Conservation (phyloP, 2,888 invertebrate species). For the Pheosia gnoma region DNA sequence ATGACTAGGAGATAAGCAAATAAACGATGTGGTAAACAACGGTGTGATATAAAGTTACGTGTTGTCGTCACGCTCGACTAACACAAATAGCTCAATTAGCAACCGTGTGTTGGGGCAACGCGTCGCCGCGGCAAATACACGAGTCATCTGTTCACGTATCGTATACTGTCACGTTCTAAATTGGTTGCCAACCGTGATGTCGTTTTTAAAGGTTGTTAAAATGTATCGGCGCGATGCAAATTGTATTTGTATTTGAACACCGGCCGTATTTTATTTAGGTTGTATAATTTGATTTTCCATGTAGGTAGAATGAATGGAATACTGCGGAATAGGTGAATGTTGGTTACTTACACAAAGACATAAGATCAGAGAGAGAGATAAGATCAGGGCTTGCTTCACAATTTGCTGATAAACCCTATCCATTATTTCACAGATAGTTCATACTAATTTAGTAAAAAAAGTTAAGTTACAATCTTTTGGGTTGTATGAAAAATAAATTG, state of each 20-base stretch:
- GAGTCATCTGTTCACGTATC: constrained; percentile 61
- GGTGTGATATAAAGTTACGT: constrained; percentile 56
- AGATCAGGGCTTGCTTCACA: too few species aligned
- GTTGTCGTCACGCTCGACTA: constrained; percentile 63
- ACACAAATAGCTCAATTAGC: constrained; percentile 80
- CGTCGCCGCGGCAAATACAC: constrained; percentile 49
- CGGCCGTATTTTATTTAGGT: constrained; percentile 9
- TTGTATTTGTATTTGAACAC: constrained; percentile 43
- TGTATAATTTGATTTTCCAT: neutral
- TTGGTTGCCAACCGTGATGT: constrained; percentile 59
- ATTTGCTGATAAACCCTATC: too few species aligned
- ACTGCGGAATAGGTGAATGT: too few species aligned
- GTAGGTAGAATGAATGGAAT: too few species aligned
- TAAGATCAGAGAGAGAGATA: too few species aligned
- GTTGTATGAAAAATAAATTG: constrained; percentile 14
- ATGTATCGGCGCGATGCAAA: constrained; percentile 47
- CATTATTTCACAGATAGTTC: too few species aligned
- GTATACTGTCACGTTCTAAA: constrained; percentile 69
- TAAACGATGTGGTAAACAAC: constrained; percentile 39
- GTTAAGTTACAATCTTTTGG: constrained; percentile 5
- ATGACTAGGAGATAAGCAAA: constrained; percentile 5
- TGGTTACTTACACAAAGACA: too few species aligned
- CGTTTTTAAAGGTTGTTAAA: constrained; percentile 53
- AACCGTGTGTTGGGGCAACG: constrained; percentile 50
- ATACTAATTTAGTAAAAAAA: neutral